Evolutionary conservation across 2,797 vertebrate genomes (phyloP).

Genomic region (Myotis findleyi): DNA sequence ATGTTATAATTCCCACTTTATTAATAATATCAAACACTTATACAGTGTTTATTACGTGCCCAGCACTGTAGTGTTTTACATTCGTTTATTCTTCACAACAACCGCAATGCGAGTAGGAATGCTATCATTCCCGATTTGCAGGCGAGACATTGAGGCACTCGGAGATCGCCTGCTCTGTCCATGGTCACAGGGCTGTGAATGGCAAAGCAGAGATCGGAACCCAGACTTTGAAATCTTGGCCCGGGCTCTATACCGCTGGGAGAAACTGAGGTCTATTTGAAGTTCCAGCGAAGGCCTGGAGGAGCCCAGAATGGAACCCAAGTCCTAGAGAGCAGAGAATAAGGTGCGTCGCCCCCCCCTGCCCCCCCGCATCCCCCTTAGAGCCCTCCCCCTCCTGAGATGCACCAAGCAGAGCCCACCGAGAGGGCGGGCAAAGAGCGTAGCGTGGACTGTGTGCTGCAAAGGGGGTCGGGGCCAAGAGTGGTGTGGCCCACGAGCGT

Average conservation of each 20-base stretch:
- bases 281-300: neutral
- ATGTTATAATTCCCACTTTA: neutral
- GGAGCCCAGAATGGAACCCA: neutral
- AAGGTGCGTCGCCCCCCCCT: fast-evolving
- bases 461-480: fast-evolving
- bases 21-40: neutral
- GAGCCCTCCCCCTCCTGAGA: no score
- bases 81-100: neutral
- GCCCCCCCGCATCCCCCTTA: no score
- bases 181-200: neutral
- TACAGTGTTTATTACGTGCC: neutral
- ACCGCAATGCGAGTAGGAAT: neutral
- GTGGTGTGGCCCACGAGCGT: fast-evolving
- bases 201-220: neutral
- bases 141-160: neutral
- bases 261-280: neutral
- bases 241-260: neutral
- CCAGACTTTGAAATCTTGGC: neutral
- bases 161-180: neutral
- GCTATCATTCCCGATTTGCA: neutral
- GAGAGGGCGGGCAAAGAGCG: fast-evolving
- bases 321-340: neutral
- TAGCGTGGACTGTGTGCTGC: fast-evolving
- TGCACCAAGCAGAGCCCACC: fast-evolving
- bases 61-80: neutral